Evolutionary conservation across 2,888 invertebrate species (phyloP), one percentile per base, ranked within the genome.

Genomic region (Emmelina monodactyla): DNA sequence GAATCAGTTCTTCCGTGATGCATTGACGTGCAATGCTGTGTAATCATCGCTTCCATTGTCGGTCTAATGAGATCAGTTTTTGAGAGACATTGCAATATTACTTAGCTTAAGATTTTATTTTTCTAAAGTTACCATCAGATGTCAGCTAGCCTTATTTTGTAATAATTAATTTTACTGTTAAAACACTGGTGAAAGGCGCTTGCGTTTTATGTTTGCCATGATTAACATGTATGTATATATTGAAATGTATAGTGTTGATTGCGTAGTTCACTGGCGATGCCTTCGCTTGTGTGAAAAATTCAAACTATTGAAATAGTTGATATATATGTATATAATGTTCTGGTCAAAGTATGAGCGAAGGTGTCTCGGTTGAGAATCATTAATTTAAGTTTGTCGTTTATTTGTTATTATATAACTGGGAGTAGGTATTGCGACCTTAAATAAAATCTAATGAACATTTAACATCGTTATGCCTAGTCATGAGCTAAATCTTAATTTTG

Each of bases 111-210:
- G 50, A 42, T 58, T 65, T 65, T 50, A 62, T 60, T 65, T 66
- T 69, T 68, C 71, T 72, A 69, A 69, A 76, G 78, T 78, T 78
- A 78, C 78, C 78, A 76, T 64, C 66, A 73, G 72, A 72, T 75
- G 68, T 71, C 71, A 62, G 75, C 73, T 78, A 76, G 76, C 62
- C 63, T 71, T 68, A 65, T 58, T 59, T 56, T 65, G 45, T 61
- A 62, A 64, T 61, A 42, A 46, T 62, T 62, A 62, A 56, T 65
- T 58, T 64, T 63, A 58, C 54, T 44, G 42, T 55, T 59, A 45
- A 44, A 58, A 53, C 61, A 65, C 63, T 67, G 65, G 59, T 63
- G 53, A 48, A 44, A 44, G 62, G 64, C 64, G 75, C 62, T 70
- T 68, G 64, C 66, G 72, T 67, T 61, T 55, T 47, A 14, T 41